Percentiles rank a stretch among this genome's conserved stretches.
phyloP scores from a whole-genome alignment of 64 coral and sea anemone species.

The Astreopora myriophthalma region DNA sequence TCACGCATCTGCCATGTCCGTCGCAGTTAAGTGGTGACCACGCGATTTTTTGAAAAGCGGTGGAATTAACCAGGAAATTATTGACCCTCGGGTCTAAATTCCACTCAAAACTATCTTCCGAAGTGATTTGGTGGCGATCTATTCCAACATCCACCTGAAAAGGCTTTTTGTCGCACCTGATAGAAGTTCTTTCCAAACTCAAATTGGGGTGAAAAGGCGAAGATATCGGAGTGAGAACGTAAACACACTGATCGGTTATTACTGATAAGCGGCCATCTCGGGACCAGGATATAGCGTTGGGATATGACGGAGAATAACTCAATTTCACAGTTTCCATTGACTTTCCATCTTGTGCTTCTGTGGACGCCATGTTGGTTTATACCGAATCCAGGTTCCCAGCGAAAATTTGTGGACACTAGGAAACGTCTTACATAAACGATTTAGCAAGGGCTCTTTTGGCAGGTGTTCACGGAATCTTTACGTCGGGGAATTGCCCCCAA shows the following conservation, averaged over 20 bases:
- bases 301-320: slow-evolving; percentile 32
- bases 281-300: slow-evolving; percentile 60
- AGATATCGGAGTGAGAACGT: slow-evolving; percentile 64
- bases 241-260: slow-evolving; percentile 70
- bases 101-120: not conserved
- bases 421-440: not conserved
- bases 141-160: slow-evolving; percentile 37
- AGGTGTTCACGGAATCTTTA: too few relatives aligned
- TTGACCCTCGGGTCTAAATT: slow-evolving; percentile 5
- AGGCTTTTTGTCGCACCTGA: not conserved
- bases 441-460: too few relatives aligned
- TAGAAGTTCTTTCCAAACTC: slow-evolving; percentile 42
- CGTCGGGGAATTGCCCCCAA: too few relatives aligned
- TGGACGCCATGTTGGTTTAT: not conserved
- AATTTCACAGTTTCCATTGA: slow-evolving; percentile 54
- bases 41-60: slow-evolving; percentile 55
- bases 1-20: slow-evolving; percentile 43
- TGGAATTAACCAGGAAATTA: not conserved
- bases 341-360: not conserved
- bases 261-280: slow-evolving; percentile 71
- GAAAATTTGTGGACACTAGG: not conserved
- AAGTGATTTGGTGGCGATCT: not conserved
- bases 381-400: not conserved
- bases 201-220: slow-evolving; percentile 9
- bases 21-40: slow-evolving; percentile 76